These are phyloP conservation scores for Cydia amplana DNA, from an alignment of 1,140 invertebrate genomes.

Conservation along the genomic window DNA sequence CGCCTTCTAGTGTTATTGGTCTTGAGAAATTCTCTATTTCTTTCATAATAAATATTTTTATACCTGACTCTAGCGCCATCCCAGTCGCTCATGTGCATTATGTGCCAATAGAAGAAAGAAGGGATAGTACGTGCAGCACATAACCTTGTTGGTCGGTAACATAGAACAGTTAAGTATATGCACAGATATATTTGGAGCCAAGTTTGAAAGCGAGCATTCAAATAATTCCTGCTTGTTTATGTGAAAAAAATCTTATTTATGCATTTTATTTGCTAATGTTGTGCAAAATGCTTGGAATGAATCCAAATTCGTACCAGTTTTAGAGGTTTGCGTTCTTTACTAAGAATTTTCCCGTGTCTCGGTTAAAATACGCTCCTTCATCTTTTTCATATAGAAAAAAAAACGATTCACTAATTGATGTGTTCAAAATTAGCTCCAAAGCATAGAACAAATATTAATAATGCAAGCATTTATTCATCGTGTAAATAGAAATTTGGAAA, in stretches of 20 bases:
- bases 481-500: slow-evolving; percentile 55
- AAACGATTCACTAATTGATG: background rate
- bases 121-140: slow-evolving; percentile 60
- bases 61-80: slow-evolving; percentile 33
- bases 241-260: background rate
- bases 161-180: slow-evolving; percentile 63
- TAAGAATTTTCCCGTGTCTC: no score
- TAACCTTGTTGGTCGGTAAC: slow-evolving; percentile 67
- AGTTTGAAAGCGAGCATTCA: slow-evolving; percentile 41
- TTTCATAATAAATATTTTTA: background rate
- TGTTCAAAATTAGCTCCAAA: slow-evolving; percentile 52
- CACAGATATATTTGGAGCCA: slow-evolving; percentile 53
- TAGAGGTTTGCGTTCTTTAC: no score
- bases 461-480: slow-evolving; percentile 65
- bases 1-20: background rate
- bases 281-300: no score
- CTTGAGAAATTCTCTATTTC: background rate
- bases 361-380: no score
- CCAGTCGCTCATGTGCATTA: slow-evolving; percentile 52
- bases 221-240: slow-evolving; percentile 11
- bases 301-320: no score
- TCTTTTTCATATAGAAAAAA: no score
- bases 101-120: slow-evolving; percentile 55
- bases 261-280: no score
- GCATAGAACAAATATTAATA: slow-evolving; percentile 55